phyloP scores from a whole-genome alignment of 2,888 invertebrate species.

The Phyllotreta cruciferae region DNA sequence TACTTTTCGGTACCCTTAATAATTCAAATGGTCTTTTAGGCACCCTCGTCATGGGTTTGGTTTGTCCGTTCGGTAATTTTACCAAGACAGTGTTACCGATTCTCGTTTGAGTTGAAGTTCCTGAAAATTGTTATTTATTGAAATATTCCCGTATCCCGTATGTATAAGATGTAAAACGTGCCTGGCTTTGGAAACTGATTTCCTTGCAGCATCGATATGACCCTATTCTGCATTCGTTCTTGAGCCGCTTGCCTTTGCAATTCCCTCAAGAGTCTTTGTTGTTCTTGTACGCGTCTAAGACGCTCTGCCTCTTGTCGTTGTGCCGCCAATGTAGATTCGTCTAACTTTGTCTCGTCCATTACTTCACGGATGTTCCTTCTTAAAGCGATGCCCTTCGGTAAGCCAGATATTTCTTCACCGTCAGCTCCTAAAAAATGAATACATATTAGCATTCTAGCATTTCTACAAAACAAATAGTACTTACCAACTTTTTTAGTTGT shows the following conservation, averaged over 20 bases:
- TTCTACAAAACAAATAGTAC: not conserved
- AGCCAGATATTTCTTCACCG: slow-evolving; percentile 48
- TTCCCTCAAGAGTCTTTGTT: slow-evolving; percentile 82
- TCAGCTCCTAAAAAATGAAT: slow-evolving; percentile 40
- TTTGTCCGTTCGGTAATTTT: slow-evolving; percentile 60
- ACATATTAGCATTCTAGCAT: not conserved
- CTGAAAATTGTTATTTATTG: slow-evolving; percentile 38
- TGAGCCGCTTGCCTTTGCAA: slow-evolving; percentile 81
- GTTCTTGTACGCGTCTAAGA: slow-evolving; percentile 82
- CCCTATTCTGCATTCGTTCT: slow-evolving; percentile 74
- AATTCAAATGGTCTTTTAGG: slow-evolving; percentile 57
- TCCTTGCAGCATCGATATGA: slow-evolving; percentile 76
- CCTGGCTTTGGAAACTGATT: slow-evolving; percentile 60
- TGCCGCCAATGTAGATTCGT: slow-evolving; percentile 89
- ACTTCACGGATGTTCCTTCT: slow-evolving; percentile 91
- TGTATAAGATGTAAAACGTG: slow-evolving; percentile 31
- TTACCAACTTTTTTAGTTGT: slow-evolving; percentile 63
- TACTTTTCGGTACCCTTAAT: slow-evolving; percentile 51
- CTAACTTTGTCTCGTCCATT: slow-evolving; percentile 90
- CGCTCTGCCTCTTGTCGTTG: slow-evolving; percentile 93
- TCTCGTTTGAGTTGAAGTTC: slow-evolving; percentile 54
- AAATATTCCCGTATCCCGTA: no score
- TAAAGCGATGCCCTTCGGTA: slow-evolving; percentile 65
- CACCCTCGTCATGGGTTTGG: slow-evolving; percentile 59
- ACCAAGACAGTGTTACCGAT: slow-evolving; percentile 60